Base-by-base conservation (phyloP, 2,113 vertebrate genomes). In the Montifringilla adamsi region DNA sequence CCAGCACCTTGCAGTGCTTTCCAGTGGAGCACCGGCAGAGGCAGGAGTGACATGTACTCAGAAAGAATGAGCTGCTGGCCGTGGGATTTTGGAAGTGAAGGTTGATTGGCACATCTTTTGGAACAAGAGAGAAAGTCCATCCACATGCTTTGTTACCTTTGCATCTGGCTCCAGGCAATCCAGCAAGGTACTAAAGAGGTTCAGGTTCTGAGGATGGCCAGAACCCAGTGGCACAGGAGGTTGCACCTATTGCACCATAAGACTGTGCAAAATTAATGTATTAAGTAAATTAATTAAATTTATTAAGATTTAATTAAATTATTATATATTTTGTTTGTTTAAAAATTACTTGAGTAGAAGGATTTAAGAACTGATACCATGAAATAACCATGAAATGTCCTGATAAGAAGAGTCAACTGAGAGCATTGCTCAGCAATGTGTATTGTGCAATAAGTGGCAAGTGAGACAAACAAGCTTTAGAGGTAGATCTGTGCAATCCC, bases 21-120 rank as follows among this genome's bases (percentile, higher is more conserved):
- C 64, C 5, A 1, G 11, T 18, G 49, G 24, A 64, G 41, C 35
- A 41, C 6, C 60, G 27, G 50, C 31, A 84, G 73, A 33, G 44
- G 33, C 31, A 62, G 33, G 33, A 69, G 22, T 13, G 37, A 11
- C 16, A 15, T 0, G 0, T 23, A 15, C n/a, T n/a, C 1, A 8
- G n/a, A 52, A 15, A 66, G 41, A 47, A 74, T 19, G 37, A 74
- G 17, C 26, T 80, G 15, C 31, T 88, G 26, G 21, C 46, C 31
- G 11, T 10, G 13, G 1, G 13, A 17, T 78, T 84, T 44, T 67
- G 50, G 22, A 70, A 87, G 8, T 26, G 35, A 59, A 24, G 39
- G 26, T 14, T 2, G 0, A 9, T 30, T 60, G 21, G 37, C 26
- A 30, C 21, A 9, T 60, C 66, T 63, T 50, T 81, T 46, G 60